phyloP scores from a whole-genome alignment of 1,140 invertebrate species.

The Drosophila lowei region DNA sequence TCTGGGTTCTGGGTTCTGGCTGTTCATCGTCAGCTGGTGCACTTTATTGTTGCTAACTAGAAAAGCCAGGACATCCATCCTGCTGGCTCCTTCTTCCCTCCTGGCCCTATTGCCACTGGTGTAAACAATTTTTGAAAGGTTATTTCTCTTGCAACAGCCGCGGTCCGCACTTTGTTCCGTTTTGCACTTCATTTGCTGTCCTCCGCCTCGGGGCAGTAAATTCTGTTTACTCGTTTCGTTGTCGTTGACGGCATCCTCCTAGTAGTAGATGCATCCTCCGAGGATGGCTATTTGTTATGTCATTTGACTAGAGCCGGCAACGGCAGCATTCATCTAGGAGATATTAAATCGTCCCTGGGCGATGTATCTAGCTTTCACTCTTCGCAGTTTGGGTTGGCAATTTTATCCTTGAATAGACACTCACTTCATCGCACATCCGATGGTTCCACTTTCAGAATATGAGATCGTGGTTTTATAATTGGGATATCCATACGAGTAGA shows the following conservation, averaged over 20 bases:
- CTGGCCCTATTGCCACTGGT: constrained; percentile 24
- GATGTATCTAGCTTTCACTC: constrained; percentile 17
- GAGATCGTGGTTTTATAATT: too few species aligned
- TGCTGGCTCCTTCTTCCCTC: neutral
- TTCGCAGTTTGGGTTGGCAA: neutral
- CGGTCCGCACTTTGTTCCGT: constrained; percentile 64
- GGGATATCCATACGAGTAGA: too few species aligned
- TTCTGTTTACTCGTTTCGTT: constrained; percentile 64
- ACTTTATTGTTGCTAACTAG: constrained; percentile 64
- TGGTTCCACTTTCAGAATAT: neutral
- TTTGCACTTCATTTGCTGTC: constrained; percentile 74
- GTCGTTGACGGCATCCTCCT: constrained; percentile 30
- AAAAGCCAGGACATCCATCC: constrained; percentile 46
- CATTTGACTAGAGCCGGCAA: constrained; percentile 63
- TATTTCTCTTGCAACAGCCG: constrained; percentile 69
- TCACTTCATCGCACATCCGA: too few species aligned
- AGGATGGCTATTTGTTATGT: constrained; percentile 74
- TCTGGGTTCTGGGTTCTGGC: constrained; percentile 31
- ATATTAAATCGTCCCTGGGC: constrained; percentile 62
- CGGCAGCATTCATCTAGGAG: constrained; percentile 39
- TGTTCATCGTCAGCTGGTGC: constrained; percentile 67
- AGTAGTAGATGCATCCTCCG: constrained; percentile 44
- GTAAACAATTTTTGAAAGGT: constrained; percentile 78
- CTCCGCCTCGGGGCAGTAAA: constrained; percentile 62
- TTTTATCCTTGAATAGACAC: constrained; percentile 20